These are phyloP conservation scores for Aphidius colemani DNA, from an alignment of 2,888 invertebrate genomes.

Conservation along the genomic window DNA sequence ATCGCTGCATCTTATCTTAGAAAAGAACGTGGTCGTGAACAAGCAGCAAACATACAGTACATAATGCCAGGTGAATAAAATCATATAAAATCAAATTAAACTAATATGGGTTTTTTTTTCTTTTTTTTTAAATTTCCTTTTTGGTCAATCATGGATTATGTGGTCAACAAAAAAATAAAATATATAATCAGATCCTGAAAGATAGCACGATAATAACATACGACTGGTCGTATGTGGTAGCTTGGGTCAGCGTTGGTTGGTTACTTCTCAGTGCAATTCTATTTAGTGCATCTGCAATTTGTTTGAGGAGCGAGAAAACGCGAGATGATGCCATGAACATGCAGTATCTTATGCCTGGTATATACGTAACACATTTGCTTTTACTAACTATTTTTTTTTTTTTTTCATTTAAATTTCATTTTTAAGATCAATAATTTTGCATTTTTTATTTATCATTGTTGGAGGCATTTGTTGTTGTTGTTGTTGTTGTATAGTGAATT, in stretches of 20 bases:
- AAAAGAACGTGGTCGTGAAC: conserved; percentile 75
- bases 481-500: too few species aligned
- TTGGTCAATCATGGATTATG: conserved; percentile 3
- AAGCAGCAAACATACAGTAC: conserved; percentile 82
- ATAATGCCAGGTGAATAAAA: conserved; percentile 83
- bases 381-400: conserved; percentile 39
- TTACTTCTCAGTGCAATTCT: conserved; percentile 89
- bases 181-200: conserved; percentile 73
- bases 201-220: conserved; percentile 85
- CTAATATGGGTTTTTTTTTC: conserved; percentile 44
- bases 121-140: conserved; percentile 30
- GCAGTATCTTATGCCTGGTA: conserved; percentile 98
- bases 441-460: neutral
- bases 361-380: conserved; percentile 52
- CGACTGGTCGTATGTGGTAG: conserved; percentile 96
- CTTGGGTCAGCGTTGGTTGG: conserved; percentile 95
- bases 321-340: conserved; percentile 95
- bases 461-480: too few species aligned
- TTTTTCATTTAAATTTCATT: conserved; percentile 16
- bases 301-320: conserved; percentile 90
- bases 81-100: conserved; percentile 34
- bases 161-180: neutral
- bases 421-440: neutral
- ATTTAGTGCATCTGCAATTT: conserved; percentile 92
- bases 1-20: conserved; percentile 78